Percentiles rank a stretch among this genome's conserved stretches.
These are phyloP conservation scores for Dinocampus coccinellae DNA, from an alignment of 2,888 invertebrate genomes.

Conservation along the genomic window DNA sequence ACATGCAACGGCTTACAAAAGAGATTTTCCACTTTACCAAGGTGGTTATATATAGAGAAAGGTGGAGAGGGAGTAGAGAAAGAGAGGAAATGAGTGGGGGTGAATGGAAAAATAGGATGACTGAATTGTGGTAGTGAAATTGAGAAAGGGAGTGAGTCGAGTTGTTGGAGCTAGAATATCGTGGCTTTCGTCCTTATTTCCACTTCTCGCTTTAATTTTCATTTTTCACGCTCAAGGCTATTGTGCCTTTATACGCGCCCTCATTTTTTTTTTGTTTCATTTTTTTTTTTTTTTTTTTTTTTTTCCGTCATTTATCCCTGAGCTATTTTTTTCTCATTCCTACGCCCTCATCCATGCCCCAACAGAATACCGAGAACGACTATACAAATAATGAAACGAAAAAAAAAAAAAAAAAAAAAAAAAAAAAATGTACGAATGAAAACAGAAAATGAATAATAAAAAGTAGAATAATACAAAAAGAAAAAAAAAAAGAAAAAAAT, in stretches of 20 bases:
- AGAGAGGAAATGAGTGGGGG: no score
- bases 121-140: constrained; percentile 19
- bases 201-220: constrained; percentile 38
- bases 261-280: neutral
- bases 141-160: constrained; percentile 7
- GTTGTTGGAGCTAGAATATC: constrained; percentile 29
- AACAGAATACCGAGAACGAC: constrained; percentile 1
- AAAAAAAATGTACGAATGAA: neutral
- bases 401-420: neutral
- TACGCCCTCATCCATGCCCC: neutral
- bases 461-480: no score
- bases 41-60: constrained; percentile 26
- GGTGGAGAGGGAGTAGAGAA: neutral
- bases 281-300: neutral
- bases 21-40: constrained; percentile 59
- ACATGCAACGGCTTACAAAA: constrained; percentile 59
- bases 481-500: neutral
- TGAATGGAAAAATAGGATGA: neutral
- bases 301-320: neutral
- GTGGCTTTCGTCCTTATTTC: constrained; percentile 35
- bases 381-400: constrained; percentile 16
- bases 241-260: constrained; percentile 30
- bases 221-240: constrained; percentile 37
- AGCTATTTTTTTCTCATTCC: neutral
- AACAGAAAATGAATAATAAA: neutral